phyloP scores from a whole-genome alignment of 2,888 invertebrate genomes.

The Dusona sp. region DNA sequence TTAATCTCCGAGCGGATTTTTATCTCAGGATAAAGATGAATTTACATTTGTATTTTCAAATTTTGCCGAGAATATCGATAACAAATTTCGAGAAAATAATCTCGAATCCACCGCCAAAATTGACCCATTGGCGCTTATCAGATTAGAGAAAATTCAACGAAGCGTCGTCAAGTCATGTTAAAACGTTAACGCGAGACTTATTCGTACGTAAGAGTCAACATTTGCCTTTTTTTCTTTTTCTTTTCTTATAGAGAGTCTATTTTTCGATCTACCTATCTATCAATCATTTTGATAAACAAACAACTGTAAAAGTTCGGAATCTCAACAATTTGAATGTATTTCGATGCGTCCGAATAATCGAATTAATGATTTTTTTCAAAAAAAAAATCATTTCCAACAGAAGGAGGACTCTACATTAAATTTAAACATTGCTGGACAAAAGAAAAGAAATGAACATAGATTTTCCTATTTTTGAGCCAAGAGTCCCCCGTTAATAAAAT shows the following conservation, averaged over 20 bases:
- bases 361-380: not conserved
- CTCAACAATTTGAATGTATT: constrained; percentile 45
- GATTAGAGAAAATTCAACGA: constrained; percentile 20
- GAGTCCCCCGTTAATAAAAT: not conserved
- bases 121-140: not conserved
- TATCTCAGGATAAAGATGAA: not conserved
- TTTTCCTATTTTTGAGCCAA: not conserved
- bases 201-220: constrained; percentile 35
- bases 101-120: not conserved
- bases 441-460: not conserved
- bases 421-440: not conserved
- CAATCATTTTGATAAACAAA: constrained; percentile 35
- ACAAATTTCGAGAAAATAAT: not conserved
- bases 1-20: not conserved
- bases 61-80: not conserved
- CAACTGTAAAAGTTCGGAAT: constrained; percentile 41
- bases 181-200: constrained; percentile 19
- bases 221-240: constrained; percentile 21
- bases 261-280: constrained; percentile 33
- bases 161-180: constrained; percentile 6
- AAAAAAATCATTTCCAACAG: constrained; percentile 5
- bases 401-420: not conserved
- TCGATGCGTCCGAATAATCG: constrained; percentile 15
- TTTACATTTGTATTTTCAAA: not conserved
- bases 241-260: constrained; percentile 5